phyloP scores from a whole-genome alignment of 2,797 vertebrate genomes.

The Cossypha niveicapilla region DNA sequence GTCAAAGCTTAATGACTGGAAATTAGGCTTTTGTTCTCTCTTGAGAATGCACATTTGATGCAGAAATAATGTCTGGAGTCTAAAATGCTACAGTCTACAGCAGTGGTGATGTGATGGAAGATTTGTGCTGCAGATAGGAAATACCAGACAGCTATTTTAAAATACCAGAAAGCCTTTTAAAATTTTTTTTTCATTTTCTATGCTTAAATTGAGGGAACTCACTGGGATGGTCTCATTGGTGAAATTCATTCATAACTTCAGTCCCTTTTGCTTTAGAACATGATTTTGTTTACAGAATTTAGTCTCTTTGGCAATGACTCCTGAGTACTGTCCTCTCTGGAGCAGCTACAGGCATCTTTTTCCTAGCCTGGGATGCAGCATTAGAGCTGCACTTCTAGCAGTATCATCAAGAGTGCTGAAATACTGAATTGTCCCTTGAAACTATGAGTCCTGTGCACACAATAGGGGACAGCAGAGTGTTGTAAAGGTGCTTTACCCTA shows the following conservation, averaged over 20 bases:
- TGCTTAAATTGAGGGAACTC: neutral
- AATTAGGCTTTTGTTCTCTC: constrained; percentile 4
- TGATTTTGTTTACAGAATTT: neutral
- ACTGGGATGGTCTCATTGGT: neutral
- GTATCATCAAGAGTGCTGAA: neutral
- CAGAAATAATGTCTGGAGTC: neutral
- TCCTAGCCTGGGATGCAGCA: neutral
- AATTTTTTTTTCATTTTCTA: neutral
- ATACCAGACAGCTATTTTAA: neutral
- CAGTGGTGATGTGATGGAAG: neutral
- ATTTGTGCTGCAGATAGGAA: neutral
- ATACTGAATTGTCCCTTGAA: neutral
- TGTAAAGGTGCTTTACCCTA: neutral
- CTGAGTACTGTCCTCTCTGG: neutral
- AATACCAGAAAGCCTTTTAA: neutral
- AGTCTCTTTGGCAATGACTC: neutral
- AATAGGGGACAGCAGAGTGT: neutral
- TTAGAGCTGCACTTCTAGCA: neutral
- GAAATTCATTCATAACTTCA: neutral
- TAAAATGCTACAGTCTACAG: neutral
- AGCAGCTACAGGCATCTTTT: neutral
- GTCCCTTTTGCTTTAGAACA: neutral
- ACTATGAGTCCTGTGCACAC: fast-evolving
- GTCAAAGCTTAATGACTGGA: constrained; percentile 3
- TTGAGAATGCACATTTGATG: neutral